Evolutionary conservation across 2,888 invertebrate genomes (phyloP), one percentile per base, ranked within the genome.

Genomic region (Stratiomys singularior): DNA sequence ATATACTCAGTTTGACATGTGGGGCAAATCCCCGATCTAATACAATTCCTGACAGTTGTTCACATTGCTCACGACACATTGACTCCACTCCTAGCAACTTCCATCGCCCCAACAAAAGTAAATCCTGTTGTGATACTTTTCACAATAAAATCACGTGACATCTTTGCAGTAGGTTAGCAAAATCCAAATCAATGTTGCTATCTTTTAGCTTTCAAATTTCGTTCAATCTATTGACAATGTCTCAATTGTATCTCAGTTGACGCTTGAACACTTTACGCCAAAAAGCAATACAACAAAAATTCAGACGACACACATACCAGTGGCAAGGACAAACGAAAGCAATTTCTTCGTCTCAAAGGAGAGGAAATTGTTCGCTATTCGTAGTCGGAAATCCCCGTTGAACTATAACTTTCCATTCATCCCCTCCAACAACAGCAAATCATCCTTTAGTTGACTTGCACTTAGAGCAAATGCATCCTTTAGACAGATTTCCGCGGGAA

Each of bases 341-440:
- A 46, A 69, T 69, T 47, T 47, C 23, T 3, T 18, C 13, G 15
- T 69, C 47, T 47, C 69, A 47, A 69, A 64, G 47, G 66, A 37
- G 25, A 67, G 67, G 67, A 67, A 67, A 69, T 69, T 69, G 67
- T 46, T 46, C 67, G 25, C 3, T 25, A 46, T 69, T 69, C 69
- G 46, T 25, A 47, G 46, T 23, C 47, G 69, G 69, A 69, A 47
- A 27, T 69, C 46, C 25, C 47, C 5, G 25, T 47, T 69, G 69
- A 23, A 27, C 46, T 46, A 69, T 44, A 67, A 67, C 44, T 67
- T 69, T 69, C 69, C 25, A 27, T 69, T 46, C 69, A 23, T 15
- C 30, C 46, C 25, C 23, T 4, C 15, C 47, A 47, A 69, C 69
- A 47, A 69, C 25, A 25, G 15, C 47, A 13, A 15, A 44, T 44